phyloP scores from a whole-genome alignment of 2,888 invertebrate species.

The Agapostemon virescens region DNA sequence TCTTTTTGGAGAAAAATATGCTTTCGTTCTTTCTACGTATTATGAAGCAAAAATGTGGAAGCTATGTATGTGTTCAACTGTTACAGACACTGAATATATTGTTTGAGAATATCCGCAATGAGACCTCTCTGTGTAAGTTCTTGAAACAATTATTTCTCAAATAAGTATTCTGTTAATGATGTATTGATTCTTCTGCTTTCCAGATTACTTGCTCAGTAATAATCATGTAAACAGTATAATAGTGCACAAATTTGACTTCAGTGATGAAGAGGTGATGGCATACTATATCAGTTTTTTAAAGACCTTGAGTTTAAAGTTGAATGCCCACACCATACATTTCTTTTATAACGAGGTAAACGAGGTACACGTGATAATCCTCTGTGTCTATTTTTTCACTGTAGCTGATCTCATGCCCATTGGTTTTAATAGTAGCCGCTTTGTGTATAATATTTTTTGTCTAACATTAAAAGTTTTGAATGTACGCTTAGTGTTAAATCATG shows the following conservation, averaged over 20 bases:
- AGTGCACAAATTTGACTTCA: conserved; percentile 99
- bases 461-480: conserved; percentile 24
- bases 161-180: not conserved
- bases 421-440: conserved; percentile 15
- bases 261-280: conserved; percentile 99
- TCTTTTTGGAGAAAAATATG: conserved; percentile 99
- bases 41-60: conserved; percentile 98
- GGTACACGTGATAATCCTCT: conserved; percentile 67
- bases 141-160: not conserved
- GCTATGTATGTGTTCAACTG: conserved; percentile 98
- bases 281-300: conserved; percentile 99
- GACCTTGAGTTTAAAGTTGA: conserved; percentile 97
- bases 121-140: conserved; percentile 98
- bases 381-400: conserved; percentile 57
- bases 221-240: conserved; percentile 99
- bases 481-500: conserved; percentile 6
- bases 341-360: conserved; percentile 97
- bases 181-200: conserved; percentile 76
- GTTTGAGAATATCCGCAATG: conserved; percentile 99
- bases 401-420: conserved; percentile 44
- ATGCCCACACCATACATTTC: conserved; percentile 99
- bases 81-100: conserved; percentile 98
- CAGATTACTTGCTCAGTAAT: conserved; percentile 99
- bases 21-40: conserved; percentile 97
- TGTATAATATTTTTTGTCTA: conserved; percentile 9